Conservation (phyloP, 2,113 vertebrate species). For the Mohoua ochrocephala region DNA sequence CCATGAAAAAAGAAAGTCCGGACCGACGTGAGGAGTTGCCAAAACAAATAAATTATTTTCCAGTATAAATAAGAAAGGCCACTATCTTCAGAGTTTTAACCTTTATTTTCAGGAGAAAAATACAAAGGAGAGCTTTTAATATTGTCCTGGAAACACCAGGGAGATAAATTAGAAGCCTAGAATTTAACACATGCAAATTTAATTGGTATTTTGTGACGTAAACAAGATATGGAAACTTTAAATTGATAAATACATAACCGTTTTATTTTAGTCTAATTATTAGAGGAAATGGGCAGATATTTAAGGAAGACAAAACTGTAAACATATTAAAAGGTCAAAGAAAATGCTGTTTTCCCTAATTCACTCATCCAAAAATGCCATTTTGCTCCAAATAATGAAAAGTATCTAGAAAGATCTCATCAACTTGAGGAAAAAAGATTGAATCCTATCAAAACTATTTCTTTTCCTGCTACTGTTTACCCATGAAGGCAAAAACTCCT, state of each 20-base stretch:
- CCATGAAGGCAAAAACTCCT: background rate
- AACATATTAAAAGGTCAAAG: background rate
- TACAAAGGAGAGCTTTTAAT: background rate
- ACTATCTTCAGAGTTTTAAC: background rate
- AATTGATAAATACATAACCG: background rate
- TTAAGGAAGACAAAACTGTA: background rate
- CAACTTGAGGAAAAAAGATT: background rate
- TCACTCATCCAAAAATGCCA: background rate
- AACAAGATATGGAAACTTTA: constrained; percentile 5
- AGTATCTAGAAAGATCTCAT: background rate
- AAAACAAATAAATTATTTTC: background rate
- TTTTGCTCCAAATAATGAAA: background rate
- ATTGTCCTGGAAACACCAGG: background rate
- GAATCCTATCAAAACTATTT: background rate
- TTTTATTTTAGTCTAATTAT: background rate
- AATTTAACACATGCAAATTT: background rate
- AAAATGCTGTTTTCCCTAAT: background rate
- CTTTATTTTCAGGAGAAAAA: background rate
- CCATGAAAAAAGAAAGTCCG: background rate
- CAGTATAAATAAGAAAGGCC: background rate
- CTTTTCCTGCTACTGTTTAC: background rate
- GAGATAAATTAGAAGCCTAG: background rate
- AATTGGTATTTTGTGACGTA: background rate
- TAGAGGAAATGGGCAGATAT: background rate
- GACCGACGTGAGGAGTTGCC: background rate